phyloP scores from a whole-genome alignment of 64 coral and sea anemone species.

The Platygyra sinensis region DNA sequence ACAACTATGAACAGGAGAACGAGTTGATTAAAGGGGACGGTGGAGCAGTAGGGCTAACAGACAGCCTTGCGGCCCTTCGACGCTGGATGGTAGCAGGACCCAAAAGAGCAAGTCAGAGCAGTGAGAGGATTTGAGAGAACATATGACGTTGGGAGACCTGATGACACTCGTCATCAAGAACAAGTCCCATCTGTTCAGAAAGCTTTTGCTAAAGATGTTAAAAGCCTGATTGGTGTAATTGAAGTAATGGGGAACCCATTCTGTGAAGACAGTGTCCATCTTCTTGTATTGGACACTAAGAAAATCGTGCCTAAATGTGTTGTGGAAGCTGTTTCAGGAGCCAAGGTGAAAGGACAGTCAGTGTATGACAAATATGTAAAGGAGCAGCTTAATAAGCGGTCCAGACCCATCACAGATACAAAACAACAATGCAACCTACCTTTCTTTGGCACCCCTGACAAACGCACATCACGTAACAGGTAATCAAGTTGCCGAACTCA shows the following conservation, averaged over 20 bases:
- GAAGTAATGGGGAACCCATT: too few relatives aligned
- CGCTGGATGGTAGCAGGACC: too few relatives aligned
- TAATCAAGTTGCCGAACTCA: too few relatives aligned
- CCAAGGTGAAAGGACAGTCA: conserved; percentile 4
- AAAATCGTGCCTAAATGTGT: not conserved
- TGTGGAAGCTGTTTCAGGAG: not conserved
- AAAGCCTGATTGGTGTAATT: not conserved
- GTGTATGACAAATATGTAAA: conserved; percentile 33
- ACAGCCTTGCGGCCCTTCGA: too few relatives aligned
- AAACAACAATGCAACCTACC: too few relatives aligned
- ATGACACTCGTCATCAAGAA: not conserved
- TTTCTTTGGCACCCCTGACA: too few relatives aligned
- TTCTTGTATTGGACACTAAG: not conserved
- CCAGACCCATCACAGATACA: conserved; percentile 1
- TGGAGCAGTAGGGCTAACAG: not conserved
- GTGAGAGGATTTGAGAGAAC: too few relatives aligned
- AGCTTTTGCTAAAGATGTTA: not conserved
- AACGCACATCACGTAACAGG: not conserved
- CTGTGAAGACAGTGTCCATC: not conserved
- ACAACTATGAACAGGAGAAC: not conserved
- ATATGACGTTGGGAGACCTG: too few relatives aligned
- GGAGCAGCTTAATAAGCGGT: not conserved
- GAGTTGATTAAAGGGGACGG: not conserved
- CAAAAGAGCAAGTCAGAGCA: too few relatives aligned
- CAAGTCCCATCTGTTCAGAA: not conserved